Conservation (phyloP, 30 jellyfish, hydroid and myxozoan genomes). For the Haliclystus octoradiatus region DNA sequence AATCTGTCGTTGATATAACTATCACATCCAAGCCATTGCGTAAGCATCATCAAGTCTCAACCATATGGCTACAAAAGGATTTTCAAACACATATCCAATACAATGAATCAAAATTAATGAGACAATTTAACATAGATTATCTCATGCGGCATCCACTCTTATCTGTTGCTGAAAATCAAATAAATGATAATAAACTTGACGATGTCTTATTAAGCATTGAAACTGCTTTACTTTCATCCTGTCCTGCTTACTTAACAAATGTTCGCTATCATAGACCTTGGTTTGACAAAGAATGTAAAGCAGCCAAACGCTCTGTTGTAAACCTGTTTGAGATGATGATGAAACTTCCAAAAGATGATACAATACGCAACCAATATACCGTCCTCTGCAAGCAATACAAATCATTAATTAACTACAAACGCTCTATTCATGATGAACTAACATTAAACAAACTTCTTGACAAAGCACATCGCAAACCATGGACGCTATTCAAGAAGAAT, state of each 20-base stretch:
- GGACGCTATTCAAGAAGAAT: background rate
- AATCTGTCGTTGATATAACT: too few species aligned
- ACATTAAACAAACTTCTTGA: background rate
- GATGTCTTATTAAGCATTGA: background rate
- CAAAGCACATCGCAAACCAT: background rate
- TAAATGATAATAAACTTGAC: background rate
- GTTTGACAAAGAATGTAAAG: background rate
- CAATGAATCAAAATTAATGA: background rate
- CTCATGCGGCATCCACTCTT: background rate
- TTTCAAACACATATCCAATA: too few species aligned
- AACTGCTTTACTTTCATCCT: background rate
- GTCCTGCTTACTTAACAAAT: background rate
- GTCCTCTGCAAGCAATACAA: background rate
- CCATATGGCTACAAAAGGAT: too few species aligned
- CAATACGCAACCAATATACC: background rate
- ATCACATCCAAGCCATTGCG: background rate
- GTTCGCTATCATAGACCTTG: background rate
- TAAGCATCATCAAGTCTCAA: background rate
- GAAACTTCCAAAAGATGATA: background rate
- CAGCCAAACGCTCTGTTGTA: background rate
- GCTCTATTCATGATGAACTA: background rate
- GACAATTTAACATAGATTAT: background rate
- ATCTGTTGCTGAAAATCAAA: background rate
- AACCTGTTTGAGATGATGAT: background rate
- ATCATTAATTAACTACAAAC: background rate